phyloP scores from a whole-genome alignment of 1,140 invertebrate species.

The Hydropsyche tenuis region DNA sequence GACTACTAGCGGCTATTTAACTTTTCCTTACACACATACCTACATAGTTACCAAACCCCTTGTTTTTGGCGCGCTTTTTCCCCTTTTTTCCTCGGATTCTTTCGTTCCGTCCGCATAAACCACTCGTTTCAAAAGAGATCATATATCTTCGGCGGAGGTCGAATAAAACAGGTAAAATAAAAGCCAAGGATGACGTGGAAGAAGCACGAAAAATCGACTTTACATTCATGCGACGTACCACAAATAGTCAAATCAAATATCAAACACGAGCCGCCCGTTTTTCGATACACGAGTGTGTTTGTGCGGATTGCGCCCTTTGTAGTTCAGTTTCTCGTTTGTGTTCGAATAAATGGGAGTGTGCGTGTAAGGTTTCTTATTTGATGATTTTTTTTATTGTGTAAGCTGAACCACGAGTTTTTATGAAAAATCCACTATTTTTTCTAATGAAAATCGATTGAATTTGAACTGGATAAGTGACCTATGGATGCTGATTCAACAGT shows the following conservation, averaged over 20 bases:
- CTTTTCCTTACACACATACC: background rate
- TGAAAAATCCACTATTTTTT: no score
- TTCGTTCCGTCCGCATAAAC: background rate
- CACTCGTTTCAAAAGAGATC: conserved; percentile 2
- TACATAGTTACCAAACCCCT: background rate
- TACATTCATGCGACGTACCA: background rate
- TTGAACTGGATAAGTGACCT: no score
- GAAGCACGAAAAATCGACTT: background rate
- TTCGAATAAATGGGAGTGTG: no score
- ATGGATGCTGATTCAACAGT: no score
- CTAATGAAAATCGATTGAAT: no score
- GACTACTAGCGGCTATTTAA: background rate
- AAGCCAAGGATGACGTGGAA: no score
- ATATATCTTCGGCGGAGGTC: background rate
- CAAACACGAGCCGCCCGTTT: background rate
- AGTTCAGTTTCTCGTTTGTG: no score
- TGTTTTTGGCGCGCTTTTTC: background rate
- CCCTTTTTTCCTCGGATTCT: background rate
- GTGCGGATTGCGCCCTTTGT: no score
- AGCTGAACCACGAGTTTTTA: no score
- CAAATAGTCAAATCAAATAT: conserved; percentile 22
- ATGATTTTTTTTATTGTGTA: no score
- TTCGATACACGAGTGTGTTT: no score
- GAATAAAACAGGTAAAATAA: conserved; percentile 20
- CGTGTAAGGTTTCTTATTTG: no score